These are phyloP conservation scores for Gerris lacustris DNA, from an alignment of 2,888 invertebrate species.

Conservation along the genomic window DNA sequence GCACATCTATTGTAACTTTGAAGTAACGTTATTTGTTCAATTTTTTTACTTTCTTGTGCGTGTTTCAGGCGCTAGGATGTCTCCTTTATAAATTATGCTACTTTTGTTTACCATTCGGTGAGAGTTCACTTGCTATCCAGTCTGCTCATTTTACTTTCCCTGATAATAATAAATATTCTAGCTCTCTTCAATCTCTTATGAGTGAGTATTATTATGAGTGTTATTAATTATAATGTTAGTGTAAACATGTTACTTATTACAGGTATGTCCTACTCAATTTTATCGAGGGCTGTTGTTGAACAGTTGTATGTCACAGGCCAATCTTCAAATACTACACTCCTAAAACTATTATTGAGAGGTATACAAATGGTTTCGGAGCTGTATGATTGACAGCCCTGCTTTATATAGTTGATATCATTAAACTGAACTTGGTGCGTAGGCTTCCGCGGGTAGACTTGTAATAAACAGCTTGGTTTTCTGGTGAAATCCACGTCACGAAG, in stretches of 20 bases:
- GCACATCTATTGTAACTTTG: too few species aligned
- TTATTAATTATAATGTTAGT: constrained; percentile 11
- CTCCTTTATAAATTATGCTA: constrained; percentile 79
- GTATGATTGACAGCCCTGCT: too few species aligned
- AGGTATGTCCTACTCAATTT: not conserved
- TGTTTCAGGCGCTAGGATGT: constrained; percentile 67
- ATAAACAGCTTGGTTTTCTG: too few species aligned
- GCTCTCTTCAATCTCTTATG: constrained; percentile 57
- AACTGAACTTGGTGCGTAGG: too few species aligned
- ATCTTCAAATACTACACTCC: too few species aligned
- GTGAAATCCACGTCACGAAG: too few species aligned
- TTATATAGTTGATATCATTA: too few species aligned
- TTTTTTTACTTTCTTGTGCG: not conserved
- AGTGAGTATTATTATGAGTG: constrained; percentile 44
- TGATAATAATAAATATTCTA: constrained; percentile 60
- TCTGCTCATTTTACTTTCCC: constrained; percentile 78
- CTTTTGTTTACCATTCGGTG: constrained; percentile 79
- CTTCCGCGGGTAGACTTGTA: too few species aligned
- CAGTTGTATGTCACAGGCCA: not conserved
- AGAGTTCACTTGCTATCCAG: constrained; percentile 84
- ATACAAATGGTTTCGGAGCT: too few species aligned
- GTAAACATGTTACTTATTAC: not conserved
- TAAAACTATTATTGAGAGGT: too few species aligned
- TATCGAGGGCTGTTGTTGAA: constrained; percentile 8
- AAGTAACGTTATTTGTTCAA: not conserved